Percentiles rank a stretch among this genome's conserved stretches.
Conservation (phyloP, 2,113 vertebrate genomes). For the Columba livia region DNA sequence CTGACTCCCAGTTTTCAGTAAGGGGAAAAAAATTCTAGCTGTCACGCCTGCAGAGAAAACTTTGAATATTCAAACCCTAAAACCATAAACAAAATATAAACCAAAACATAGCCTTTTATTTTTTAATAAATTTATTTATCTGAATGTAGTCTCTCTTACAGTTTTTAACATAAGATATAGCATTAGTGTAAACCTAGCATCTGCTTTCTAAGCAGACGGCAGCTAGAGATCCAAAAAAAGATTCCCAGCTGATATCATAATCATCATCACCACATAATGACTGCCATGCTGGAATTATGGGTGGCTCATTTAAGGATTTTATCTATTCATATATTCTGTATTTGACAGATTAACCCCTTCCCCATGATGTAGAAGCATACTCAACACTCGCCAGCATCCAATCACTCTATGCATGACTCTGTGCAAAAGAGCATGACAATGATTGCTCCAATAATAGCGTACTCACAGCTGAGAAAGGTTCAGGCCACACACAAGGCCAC, state of each 20-base stretch:
- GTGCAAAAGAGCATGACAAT: not conserved
- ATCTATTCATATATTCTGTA: not conserved
- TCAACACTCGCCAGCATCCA: accelerated
- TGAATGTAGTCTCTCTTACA: not conserved
- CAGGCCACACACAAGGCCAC: not conserved
- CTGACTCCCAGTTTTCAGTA: not conserved
- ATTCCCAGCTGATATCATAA: constrained; percentile 9
- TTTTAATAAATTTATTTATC: not conserved
- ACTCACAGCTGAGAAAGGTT: not conserved
- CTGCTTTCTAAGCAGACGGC: constrained; percentile 17
- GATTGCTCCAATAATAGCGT: accelerated
- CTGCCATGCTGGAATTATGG: not conserved
- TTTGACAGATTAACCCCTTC: constrained; percentile 13
- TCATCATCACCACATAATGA: constrained; percentile 44
- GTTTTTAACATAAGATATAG: not conserved
- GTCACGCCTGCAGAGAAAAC: not conserved
- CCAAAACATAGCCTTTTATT: not conserved
- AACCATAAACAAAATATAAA: not conserved
- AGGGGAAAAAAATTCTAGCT: not conserved
- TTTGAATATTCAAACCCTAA: not conserved
- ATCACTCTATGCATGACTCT: not conserved
- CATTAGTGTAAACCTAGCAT: not conserved
- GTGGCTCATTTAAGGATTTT: constrained; percentile 15
- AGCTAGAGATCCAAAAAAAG: constrained; percentile 37
- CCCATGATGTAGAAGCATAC: not conserved